Conservation (phyloP, 2,113 vertebrate species). For the Damaliscus lunatus region DNA sequence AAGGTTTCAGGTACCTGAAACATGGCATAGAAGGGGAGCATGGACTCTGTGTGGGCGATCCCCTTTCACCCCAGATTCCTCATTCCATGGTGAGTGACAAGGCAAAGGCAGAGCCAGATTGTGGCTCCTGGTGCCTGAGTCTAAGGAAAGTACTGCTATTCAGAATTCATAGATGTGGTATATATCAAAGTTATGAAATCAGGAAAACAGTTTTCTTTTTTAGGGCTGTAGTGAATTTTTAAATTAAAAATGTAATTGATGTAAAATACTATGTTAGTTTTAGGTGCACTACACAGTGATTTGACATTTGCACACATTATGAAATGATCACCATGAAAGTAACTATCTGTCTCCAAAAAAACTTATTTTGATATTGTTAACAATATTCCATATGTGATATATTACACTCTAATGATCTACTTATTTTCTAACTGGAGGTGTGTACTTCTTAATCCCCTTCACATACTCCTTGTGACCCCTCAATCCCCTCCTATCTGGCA, state of each 20-base stretch:
- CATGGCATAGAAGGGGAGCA: background rate
- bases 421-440: background rate
- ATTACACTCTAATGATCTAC: background rate
- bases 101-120: background rate
- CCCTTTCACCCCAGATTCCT: background rate
- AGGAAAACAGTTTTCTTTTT: background rate
- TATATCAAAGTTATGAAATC: background rate
- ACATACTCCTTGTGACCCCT: background rate
- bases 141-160: background rate
- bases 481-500: background rate
- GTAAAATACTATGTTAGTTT: background rate
- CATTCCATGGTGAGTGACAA: background rate
- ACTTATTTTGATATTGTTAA: background rate
- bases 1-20: background rate
- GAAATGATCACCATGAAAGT: background rate
- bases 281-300: background rate
- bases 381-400: background rate
- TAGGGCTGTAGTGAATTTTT: background rate
- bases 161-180: background rate
- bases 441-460: background rate
- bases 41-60: background rate
- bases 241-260: background rate
- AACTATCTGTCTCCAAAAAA: background rate
- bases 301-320: background rate
- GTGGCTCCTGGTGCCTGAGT: background rate